These are phyloP conservation scores for Centropus bengalensis DNA, from an alignment of 2,113 vertebrate species.

Conservation along the genomic window DNA sequence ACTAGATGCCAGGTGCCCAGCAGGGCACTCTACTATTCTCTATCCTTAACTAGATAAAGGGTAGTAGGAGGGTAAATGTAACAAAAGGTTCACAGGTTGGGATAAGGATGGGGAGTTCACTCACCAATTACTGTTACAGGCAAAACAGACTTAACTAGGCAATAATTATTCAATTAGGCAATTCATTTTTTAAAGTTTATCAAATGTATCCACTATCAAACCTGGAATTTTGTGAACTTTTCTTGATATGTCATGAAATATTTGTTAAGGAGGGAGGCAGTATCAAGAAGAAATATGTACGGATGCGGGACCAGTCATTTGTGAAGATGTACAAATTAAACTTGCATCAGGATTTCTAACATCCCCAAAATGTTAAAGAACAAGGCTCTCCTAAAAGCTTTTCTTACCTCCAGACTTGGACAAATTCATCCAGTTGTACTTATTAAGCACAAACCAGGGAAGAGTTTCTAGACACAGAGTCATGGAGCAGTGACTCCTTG, in stretches of 20 bases:
- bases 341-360: background rate
- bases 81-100: no score
- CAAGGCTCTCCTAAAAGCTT: background rate
- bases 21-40: no score
- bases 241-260: background rate
- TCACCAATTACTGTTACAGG: no score
- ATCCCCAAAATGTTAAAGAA: background rate
- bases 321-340: background rate
- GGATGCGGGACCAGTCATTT: background rate
- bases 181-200: background rate
- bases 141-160: no score
- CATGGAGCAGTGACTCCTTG: background rate
- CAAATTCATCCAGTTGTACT: background rate
- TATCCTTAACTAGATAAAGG: no score
- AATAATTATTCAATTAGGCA: no score
- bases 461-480: background rate
- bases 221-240: background rate
- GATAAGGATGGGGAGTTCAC: no score
- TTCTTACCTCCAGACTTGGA: background rate
- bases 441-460: background rate
- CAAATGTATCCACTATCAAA: background rate
- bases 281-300: accelerated
- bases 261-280: background rate
- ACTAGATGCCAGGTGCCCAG: no score
- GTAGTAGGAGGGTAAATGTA: no score